A percentile compares a stretch with the other conserved stretches of the same genome.
Evolutionary conservation across 2,888 invertebrate species (phyloP).

Genomic region (Ichneumoninae sp.): DNA sequence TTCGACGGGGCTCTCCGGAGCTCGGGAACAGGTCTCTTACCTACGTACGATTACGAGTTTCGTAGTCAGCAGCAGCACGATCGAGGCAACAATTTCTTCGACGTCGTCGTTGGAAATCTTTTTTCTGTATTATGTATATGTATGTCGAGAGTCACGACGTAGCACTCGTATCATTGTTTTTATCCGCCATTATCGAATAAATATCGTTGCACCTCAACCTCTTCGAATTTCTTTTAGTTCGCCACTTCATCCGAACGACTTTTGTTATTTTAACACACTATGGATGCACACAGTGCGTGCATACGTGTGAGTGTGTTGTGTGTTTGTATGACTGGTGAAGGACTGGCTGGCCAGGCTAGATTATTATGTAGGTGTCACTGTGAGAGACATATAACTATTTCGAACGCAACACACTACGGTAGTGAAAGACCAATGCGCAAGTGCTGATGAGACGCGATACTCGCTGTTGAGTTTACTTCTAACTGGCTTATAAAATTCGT

Average conservation of each 20-base stretch:
- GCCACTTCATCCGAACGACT: constrained; percentile 14
- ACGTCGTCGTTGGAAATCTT: background rate
- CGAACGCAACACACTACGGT: constrained; percentile 18
- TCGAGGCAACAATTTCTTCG: constrained; percentile 3
- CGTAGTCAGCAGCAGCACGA: constrained; percentile 14
- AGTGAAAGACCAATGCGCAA: constrained; percentile 12
- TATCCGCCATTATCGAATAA: constrained; percentile 33
- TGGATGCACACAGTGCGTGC: background rate
- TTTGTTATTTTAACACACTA: constrained; percentile 5
- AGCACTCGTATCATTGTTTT: constrained; percentile 39
- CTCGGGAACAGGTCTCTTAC: background rate
- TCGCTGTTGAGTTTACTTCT: constrained; percentile 27
- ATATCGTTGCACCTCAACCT: constrained; percentile 37
- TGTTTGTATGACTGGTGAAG: background rate
- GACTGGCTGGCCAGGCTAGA: background rate
- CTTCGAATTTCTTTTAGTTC: constrained; percentile 11
- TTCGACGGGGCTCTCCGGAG: background rate
- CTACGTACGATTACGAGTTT: constrained; percentile 19
- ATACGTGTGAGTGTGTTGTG: background rate
- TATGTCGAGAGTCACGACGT: constrained; percentile 18
- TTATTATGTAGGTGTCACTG: constrained; percentile 10
- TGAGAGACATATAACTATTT: constrained; percentile 6
- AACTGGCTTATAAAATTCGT: constrained; percentile 5
- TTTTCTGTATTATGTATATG: background rate
- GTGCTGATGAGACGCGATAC: constrained; percentile 9